Evolutionary conservation across 2,797 vertebrate genomes (phyloP).

Genomic region (Mus minutoides): DNA sequence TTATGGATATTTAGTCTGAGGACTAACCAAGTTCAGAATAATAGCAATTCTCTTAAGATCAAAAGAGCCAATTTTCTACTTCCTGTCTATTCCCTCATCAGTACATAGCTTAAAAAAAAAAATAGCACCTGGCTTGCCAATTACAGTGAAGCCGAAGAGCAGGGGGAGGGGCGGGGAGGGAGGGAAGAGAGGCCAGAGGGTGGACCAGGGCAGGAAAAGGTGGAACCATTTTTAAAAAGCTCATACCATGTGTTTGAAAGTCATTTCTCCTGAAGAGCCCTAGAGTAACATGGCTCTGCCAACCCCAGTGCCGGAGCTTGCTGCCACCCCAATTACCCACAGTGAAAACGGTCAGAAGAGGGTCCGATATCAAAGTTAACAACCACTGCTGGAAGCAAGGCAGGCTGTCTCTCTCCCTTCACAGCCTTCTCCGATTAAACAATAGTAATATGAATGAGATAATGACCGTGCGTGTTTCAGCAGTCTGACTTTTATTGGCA

Average conservation of each 20-base stretch:
- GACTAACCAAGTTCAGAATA: slow-evolving; percentile 75
- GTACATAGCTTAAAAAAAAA: slow-evolving; percentile 30
- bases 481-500: slow-evolving; percentile 87
- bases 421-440: slow-evolving; percentile 83
- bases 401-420: slow-evolving; percentile 76
- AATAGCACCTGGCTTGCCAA: slow-evolving; percentile 80
- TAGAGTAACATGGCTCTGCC: not conserved
- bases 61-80: slow-evolving; percentile 82
- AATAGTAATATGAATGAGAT: slow-evolving; percentile 85
- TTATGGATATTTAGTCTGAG: slow-evolving; percentile 79
- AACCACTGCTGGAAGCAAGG: slow-evolving; percentile 79
- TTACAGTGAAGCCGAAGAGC: slow-evolving; percentile 57
- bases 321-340: slow-evolving; percentile 45
- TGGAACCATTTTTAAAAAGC: slow-evolving; percentile 35
- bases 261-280: slow-evolving; percentile 56
- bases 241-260: slow-evolving; percentile 70
- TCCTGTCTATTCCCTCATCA: slow-evolving; percentile 78
- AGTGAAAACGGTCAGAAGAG: slow-evolving; percentile 77
- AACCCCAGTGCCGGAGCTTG: slow-evolving; percentile 58
- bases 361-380: slow-evolving; percentile 85
- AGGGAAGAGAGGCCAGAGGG: slow-evolving; percentile 33
- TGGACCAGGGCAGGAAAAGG: slow-evolving; percentile 62
- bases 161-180: not conserved
- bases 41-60: slow-evolving; percentile 82
- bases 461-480: slow-evolving; percentile 86